Evolutionary conservation across 2,888 invertebrate genomes (phyloP).

Genomic region (Zygaena filipendulae): DNA sequence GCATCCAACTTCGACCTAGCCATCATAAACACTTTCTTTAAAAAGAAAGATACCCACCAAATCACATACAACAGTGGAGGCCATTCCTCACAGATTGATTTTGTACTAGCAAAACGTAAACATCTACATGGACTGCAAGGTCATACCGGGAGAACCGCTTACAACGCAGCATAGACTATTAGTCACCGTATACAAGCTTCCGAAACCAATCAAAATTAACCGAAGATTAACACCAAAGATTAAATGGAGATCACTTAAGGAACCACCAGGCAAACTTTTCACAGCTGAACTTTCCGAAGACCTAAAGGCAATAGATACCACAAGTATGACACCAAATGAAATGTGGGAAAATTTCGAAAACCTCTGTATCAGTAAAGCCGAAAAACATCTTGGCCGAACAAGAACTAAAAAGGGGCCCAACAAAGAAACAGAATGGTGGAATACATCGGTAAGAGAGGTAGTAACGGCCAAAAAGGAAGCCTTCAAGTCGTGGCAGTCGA

Average conservation of each 20-base stretch:
- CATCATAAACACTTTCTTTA: conserved; percentile 10
- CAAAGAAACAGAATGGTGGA: conserved; percentile 1
- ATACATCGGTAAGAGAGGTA: background rate
- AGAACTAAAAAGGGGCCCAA: background rate
- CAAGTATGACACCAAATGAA: background rate
- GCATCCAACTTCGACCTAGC: conserved; percentile 3
- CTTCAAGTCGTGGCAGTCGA: conserved; percentile 1
- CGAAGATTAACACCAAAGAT: conserved; percentile 1
- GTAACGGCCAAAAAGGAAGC: background rate
- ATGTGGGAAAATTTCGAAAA: conserved; percentile 1
- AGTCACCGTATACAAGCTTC: conserved; percentile 14
- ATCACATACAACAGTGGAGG: conserved; percentile 12
- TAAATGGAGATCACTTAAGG: conserved; percentile 1
- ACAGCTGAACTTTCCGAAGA: background rate
- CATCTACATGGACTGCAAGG: conserved; percentile 13
- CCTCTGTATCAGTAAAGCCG: background rate
- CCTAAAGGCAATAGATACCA: background rate
- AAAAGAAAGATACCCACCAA: conserved; percentile 10
- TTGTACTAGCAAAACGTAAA: conserved; percentile 5
- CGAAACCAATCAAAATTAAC: conserved; percentile 5
- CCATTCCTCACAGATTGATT: conserved; percentile 10
- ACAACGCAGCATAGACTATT: conserved; percentile 15
- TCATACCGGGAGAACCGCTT: conserved; percentile 13
- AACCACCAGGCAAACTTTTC: background rate
- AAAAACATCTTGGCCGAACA: conserved; percentile 1